Base-by-base conservation (phyloP, 2,888 invertebrate genomes). In the Cyclophora albipunctata region DNA sequence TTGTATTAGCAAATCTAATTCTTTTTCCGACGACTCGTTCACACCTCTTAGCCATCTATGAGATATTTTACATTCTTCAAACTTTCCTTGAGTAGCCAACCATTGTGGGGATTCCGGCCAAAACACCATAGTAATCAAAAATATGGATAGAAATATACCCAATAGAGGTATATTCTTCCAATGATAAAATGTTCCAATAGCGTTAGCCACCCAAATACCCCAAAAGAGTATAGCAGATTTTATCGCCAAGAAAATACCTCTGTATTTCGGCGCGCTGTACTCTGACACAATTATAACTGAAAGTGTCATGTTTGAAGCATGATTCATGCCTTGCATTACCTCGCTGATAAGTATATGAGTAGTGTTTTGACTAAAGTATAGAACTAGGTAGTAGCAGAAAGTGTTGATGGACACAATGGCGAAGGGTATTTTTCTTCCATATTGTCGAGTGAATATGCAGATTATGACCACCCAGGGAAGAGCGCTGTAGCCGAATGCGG, bases 181-280 rank as follows among this genome's bases (percentile, higher is more conserved):
- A 53, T 66, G 41, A 3, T 58, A 60, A 48, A 64, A 67, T 0
- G 69, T 65, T 3, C 73, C 74, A 20, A 72, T 62, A 0, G 66
- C 62, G 40, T 74, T 73, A 1, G 73, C 57, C 3, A 63, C 59
- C 68, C 70, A 71, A 2, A 69, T 48, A 3, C 71, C 71, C 68
- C 70, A 69, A 3, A 62, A 63, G 1, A 66, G 47, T 1, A 63
- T 63, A 0, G 72, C 68, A 0, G 67, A 63, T 53, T 71, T 72
- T 0, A 72, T 51, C 2, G 67, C 62, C 4, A 72, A 52, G 45
- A 70, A 68, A 34, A 65, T 45, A 0, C 67, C 70, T 40, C 71
- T 53, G 34, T 66, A 65, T 45, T 63, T 62, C 0, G 69, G 67
- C 0, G 67, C 60, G 0, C 63, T 54, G 5, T 69, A 73, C 54